These are phyloP conservation scores for Lepisosteus oculatus DNA, from an alignment of 2,113 vertebrate genomes.

Conservation along the genomic window DNA sequence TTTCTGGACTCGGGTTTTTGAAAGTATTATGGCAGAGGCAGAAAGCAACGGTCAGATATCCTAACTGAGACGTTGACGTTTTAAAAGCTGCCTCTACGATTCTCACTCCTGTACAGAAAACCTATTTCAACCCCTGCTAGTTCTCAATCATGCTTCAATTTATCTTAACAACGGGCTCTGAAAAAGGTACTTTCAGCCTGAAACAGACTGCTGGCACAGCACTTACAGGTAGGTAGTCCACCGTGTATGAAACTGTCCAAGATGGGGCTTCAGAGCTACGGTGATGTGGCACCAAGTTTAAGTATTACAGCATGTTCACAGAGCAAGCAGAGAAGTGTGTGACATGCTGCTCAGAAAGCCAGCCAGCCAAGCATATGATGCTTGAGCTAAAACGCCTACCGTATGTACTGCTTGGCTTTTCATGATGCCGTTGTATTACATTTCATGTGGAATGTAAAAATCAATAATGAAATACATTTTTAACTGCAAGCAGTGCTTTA, in stretches of 20 bases:
- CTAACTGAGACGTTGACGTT: constrained; percentile 20
- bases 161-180: constrained; percentile 19
- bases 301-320: not conserved
- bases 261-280: not conserved
- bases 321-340: not conserved
- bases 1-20: too few species aligned
- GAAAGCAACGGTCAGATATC: not conserved
- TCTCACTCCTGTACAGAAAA: constrained; percentile 24
- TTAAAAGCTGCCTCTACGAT: constrained; percentile 21
- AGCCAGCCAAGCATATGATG: not conserved
- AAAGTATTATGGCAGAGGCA: not conserved
- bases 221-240: constrained; percentile 5
- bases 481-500: too few species aligned
- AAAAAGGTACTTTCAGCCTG: constrained; percentile 1
- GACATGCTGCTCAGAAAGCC: not conserved
- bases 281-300: not conserved
- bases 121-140: constrained; percentile 37
- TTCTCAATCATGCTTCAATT: constrained; percentile 36
- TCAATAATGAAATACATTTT: too few species aligned
- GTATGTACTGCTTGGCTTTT: not conserved
- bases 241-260: not conserved
- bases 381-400: not conserved
- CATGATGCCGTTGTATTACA: too few species aligned
- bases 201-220: constrained; percentile 10
- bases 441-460: too few species aligned